Conservation (phyloP, 2,888 invertebrate genomes). For the Blastobasis adustella region DNA sequence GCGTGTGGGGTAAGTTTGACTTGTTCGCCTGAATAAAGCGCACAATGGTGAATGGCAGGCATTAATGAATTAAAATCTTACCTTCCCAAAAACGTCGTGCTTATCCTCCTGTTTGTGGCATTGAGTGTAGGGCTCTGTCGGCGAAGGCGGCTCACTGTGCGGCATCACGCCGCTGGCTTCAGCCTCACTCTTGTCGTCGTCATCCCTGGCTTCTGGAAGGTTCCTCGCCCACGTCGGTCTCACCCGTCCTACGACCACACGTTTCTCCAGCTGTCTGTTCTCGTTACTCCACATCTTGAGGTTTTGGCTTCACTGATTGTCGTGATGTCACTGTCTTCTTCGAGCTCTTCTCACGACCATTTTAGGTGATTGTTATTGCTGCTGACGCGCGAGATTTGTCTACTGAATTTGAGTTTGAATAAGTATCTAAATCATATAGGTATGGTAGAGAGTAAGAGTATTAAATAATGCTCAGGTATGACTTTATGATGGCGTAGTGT, state of each 20-base stretch:
- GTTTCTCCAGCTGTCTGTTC: conserved; percentile 73
- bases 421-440: too few species aligned
- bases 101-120: conserved; percentile 64
- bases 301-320: background rate
- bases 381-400: too few species aligned
- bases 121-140: conserved; percentile 56
- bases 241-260: conserved; percentile 75
- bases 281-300: conserved; percentile 63
- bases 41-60: too few species aligned
- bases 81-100: conserved; percentile 75
- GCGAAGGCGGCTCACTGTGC: conserved; percentile 62
- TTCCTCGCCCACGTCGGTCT: conserved; percentile 72
- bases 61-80: conserved; percentile 22
- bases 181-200: conserved; percentile 55
- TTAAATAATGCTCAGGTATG: too few species aligned
- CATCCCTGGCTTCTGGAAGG: conserved; percentile 61
- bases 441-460: too few species aligned
- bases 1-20: too few species aligned
- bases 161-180: conserved; percentile 49
- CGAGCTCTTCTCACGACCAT: background rate
- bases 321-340: background rate
- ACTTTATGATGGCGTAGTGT: too few species aligned
- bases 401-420: too few species aligned
- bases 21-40: too few species aligned
- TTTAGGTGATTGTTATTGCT: too few species aligned